phyloP scores from a whole-genome alignment of 2,888 invertebrate species.

The Helobdella robusta region DNA sequence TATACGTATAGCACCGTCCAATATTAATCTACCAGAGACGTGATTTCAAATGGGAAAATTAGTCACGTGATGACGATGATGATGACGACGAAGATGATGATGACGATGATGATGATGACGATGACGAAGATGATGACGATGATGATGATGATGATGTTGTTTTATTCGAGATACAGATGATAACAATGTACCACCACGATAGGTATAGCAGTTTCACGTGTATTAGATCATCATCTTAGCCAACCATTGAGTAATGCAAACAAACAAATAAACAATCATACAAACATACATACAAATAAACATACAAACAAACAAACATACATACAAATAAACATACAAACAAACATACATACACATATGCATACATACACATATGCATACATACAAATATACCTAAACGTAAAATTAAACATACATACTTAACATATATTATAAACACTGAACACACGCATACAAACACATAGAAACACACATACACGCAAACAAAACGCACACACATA shows the following conservation, averaged over 20 bases:
- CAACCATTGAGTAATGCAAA: slow-evolving; percentile 14
- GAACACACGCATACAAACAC: too few relatives aligned
- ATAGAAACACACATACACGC: too few relatives aligned
- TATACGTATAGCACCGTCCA: slow-evolving; percentile 17
- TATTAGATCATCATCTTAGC: too few relatives aligned
- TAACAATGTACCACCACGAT: too few relatives aligned
- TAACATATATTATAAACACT: too few relatives aligned
- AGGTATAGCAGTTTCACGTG: too few relatives aligned
- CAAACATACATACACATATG: slow-evolving; percentile 23
- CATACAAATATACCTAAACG: slow-evolving; percentile 26
- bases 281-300: slow-evolving; percentile 25
- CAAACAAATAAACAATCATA: slow-evolving; percentile 23
- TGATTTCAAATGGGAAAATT: too few relatives aligned
- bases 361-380: slow-evolving; percentile 26
- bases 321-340: slow-evolving; percentile 22
- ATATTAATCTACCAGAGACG: too few relatives aligned
- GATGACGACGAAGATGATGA: slow-evolving; percentile 31
- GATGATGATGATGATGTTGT: slow-evolving; percentile 24
- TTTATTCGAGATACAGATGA: too few relatives aligned
- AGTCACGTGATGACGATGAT: slow-evolving; percentile 30
- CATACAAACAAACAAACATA: slow-evolving; percentile 24
- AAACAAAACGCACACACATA: too few relatives aligned
- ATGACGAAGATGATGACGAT: slow-evolving; percentile 28
- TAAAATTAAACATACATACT: neutral
- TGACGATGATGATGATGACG: slow-evolving; percentile 32